These are phyloP conservation scores for Leucoraja ocellata DNA, from an alignment of 2,797 vertebrate genomes.

Conservation along the genomic window DNA sequence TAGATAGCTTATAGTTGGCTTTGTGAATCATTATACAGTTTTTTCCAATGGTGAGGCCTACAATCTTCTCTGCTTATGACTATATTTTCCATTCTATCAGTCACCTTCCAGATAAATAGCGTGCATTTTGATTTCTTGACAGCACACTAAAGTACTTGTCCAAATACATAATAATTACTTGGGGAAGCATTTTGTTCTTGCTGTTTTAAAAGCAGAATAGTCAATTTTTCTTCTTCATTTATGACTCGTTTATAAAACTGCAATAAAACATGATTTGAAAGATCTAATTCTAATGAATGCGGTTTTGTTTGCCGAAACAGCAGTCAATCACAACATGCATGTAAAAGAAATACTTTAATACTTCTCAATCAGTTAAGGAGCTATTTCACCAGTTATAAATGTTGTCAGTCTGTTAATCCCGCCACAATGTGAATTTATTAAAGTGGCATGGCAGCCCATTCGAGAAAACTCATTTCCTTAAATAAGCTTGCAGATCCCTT, in stretches of 20 bases:
- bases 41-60: background rate
- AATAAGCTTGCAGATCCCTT: background rate
- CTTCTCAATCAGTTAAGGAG: conserved; percentile 1
- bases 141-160: conserved; percentile 14
- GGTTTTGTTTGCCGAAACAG: background rate
- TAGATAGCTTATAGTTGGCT: background rate
- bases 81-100: background rate
- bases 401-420: background rate
- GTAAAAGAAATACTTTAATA: conserved; percentile 1
- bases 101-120: background rate
- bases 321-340: background rate
- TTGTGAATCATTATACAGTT: background rate
- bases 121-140: conserved; percentile 2
- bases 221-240: background rate
- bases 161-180: conserved; percentile 21
- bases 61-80: background rate
- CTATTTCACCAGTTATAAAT: background rate
- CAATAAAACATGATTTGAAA: background rate
- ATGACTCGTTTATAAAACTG: background rate
- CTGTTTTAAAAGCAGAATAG: conserved; percentile 16
- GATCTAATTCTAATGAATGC: background rate
- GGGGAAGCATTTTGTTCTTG: background rate
- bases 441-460: background rate
- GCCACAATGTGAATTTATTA: background rate
- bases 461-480: background rate